phyloP scores from a whole-genome alignment of 2,888 invertebrate species.

The Buathra laborator region DNA sequence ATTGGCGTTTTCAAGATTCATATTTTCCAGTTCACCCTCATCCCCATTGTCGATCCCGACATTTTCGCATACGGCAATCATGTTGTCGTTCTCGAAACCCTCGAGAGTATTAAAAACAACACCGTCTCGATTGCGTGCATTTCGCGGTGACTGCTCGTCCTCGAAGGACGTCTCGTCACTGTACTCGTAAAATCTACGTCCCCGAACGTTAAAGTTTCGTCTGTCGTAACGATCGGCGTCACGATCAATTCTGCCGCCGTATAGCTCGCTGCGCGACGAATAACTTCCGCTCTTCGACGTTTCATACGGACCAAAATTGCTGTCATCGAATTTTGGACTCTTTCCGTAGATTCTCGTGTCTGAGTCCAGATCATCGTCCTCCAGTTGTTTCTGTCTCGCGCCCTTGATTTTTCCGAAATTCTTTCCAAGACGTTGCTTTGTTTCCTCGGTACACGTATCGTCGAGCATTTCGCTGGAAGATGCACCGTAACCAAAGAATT shows the following conservation, averaged over 20 bases:
- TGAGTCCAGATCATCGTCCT: slow-evolving; percentile 81
- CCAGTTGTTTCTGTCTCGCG: slow-evolving; percentile 81
- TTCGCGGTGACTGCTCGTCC: slow-evolving; percentile 68
- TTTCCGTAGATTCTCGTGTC: slow-evolving; percentile 82
- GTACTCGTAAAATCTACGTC: slow-evolving; percentile 73
- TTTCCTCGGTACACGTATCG: slow-evolving; percentile 73
- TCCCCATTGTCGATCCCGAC: slow-evolving; percentile 66
- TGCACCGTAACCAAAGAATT: slow-evolving; percentile 72
- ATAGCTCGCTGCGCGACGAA: slow-evolving; percentile 64
- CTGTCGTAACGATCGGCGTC: slow-evolving; percentile 72
- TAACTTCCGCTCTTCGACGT: slow-evolving; percentile 65
- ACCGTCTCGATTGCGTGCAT: slow-evolving; percentile 71
- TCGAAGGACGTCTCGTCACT: slow-evolving; percentile 76
- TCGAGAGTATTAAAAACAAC: slow-evolving; percentile 83
- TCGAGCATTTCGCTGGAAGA: slow-evolving; percentile 79
- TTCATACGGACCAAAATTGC: slow-evolving; percentile 67
- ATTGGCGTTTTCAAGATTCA: slow-evolving; percentile 73
- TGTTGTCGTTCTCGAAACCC: slow-evolving; percentile 76
- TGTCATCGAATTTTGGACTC: slow-evolving; percentile 83
- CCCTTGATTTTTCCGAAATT: slow-evolving; percentile 79
- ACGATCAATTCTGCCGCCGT: slow-evolving; percentile 44
- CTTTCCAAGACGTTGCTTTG: slow-evolving; percentile 72
- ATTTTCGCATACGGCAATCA: slow-evolving; percentile 49
- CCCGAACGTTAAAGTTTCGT: slow-evolving; percentile 72
- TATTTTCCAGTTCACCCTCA: slow-evolving; percentile 67